These are phyloP conservation scores for Elachura formosa DNA, from an alignment of 2,113 vertebrate species.

Conservation along the genomic window DNA sequence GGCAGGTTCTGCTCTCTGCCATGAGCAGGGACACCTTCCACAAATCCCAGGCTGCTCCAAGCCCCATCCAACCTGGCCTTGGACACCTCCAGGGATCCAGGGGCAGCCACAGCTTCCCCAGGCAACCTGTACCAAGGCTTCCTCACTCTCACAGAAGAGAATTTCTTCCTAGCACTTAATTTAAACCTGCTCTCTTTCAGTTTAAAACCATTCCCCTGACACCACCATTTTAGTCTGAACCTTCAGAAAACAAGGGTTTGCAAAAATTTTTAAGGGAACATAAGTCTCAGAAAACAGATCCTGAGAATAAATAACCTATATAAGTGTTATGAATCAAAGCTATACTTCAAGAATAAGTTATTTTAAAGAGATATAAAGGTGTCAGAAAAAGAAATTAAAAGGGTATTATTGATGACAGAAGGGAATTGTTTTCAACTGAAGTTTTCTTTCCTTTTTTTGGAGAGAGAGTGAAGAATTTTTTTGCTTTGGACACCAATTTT, in stretches of 20 bases:
- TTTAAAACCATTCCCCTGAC: neutral
- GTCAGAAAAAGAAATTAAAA: neutral
- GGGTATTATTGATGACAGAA: neutral
- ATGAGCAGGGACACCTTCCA: neutral
- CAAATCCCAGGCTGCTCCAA: accelerated
- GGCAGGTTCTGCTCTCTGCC: neutral
- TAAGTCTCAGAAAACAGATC: neutral
- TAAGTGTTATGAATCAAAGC: neutral
- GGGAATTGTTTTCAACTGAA: neutral
- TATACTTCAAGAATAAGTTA: neutral
- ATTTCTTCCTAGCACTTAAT: neutral
- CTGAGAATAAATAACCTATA: neutral
- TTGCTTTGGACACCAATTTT: neutral
- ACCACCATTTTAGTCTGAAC: neutral
- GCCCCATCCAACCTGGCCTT: accelerated
- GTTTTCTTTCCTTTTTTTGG: neutral
- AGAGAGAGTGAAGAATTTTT: neutral
- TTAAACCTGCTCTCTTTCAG: neutral
- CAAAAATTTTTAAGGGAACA: neutral
- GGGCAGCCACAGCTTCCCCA: neutral
- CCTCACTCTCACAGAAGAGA: neutral
- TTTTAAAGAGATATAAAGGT: neutral
- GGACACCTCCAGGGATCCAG: neutral
- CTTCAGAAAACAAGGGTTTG: neutral
- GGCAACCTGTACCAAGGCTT: neutral